Evolutionary conservation across 2,797 vertebrate genomes (phyloP).

Genomic region (Ambastaia sidthimunki): DNA sequence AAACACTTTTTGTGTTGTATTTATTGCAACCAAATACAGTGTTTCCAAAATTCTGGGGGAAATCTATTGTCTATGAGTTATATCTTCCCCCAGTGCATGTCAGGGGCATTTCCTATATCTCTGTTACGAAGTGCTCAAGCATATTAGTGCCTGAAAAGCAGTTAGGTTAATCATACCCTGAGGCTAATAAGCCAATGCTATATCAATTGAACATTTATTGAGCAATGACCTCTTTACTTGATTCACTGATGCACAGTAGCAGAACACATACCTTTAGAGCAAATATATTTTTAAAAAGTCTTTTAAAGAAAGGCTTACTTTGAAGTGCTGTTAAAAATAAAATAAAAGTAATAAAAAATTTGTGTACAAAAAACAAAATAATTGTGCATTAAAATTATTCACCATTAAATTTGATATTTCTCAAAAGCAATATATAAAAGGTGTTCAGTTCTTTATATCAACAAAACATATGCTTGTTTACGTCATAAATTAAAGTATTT

Average conservation of each 20-base stretch:
- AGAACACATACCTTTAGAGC: conserved; percentile 24
- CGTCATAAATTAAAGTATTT: conserved; percentile 32
- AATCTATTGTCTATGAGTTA: conserved; percentile 33
- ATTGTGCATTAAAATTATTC: not conserved
- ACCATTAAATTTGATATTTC: not conserved
- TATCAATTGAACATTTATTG: conserved; percentile 62
- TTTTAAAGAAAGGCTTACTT: conserved; percentile 28
- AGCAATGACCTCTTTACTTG: conserved; percentile 50
- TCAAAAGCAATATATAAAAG: not conserved
- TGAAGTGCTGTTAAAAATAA: conserved; percentile 12
- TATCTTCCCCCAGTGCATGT: conserved; percentile 8
- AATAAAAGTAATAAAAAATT: not conserved
- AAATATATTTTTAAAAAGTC: conserved; percentile 10
- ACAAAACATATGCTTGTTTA: conserved; percentile 34
- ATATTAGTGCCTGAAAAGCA: conserved; percentile 53
- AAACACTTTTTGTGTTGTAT: too few species aligned
- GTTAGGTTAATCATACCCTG: conserved; percentile 59
- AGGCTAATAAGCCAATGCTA: conserved; percentile 57
- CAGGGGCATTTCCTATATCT: conserved; percentile 22
- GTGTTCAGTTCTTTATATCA: conserved; percentile 34
- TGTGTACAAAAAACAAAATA: not conserved
- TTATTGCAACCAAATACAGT: conserved; percentile 12
- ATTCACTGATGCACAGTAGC: conserved; percentile 49
- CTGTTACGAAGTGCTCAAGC: conserved; percentile 44
- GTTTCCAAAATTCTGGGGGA: conserved; percentile 19